Conservation (phyloP, 2,888 invertebrate species). For the Acleris cristana region DNA sequence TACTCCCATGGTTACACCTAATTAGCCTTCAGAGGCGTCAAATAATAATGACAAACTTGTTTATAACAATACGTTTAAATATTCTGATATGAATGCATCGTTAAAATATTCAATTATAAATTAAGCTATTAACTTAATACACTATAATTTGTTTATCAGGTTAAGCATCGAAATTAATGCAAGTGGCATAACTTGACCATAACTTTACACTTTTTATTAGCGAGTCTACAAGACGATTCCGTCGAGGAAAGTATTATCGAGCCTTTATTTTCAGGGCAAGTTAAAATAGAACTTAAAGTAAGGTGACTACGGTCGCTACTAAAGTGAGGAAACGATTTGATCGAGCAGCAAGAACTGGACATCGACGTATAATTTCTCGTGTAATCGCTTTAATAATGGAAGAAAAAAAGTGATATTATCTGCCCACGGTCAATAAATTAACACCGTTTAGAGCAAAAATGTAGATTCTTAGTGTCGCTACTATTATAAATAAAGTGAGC, state of each 20-base stretch:
- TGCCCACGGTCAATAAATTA: conserved; percentile 84
- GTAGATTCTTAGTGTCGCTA: conserved; percentile 82
- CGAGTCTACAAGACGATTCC: conserved; percentile 79
- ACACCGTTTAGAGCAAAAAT: conserved; percentile 84
- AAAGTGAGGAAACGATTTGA: conserved; percentile 45
- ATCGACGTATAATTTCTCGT: conserved; percentile 82
- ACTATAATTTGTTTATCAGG: conserved; percentile 83
- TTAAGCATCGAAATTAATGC: conserved; percentile 84
- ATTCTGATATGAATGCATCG: conserved; percentile 67
- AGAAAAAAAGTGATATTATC: conserved; percentile 83
- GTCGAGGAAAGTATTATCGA: conserved; percentile 74
- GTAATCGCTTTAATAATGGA: conserved; percentile 83
- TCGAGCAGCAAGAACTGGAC: conserved; percentile 69
- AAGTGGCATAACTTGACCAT: conserved; percentile 82
- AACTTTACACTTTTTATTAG: conserved; percentile 83
- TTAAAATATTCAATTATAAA: conserved; percentile 81
- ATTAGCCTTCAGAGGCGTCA: conserved; percentile 68
- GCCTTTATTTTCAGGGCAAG: conserved; percentile 43
- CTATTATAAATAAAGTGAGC: conserved; percentile 80
- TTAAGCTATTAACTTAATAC: conserved; percentile 83
- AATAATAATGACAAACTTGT: conserved; percentile 62
- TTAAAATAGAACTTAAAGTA: conserved; percentile 51
- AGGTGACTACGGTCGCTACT: conserved; percentile 50
- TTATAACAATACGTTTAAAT: conserved; percentile 71
- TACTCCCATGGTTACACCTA: conserved; percentile 58